Conservation (phyloP, 2,888 invertebrate species). For the Melikaiella ostensackeni region DNA sequence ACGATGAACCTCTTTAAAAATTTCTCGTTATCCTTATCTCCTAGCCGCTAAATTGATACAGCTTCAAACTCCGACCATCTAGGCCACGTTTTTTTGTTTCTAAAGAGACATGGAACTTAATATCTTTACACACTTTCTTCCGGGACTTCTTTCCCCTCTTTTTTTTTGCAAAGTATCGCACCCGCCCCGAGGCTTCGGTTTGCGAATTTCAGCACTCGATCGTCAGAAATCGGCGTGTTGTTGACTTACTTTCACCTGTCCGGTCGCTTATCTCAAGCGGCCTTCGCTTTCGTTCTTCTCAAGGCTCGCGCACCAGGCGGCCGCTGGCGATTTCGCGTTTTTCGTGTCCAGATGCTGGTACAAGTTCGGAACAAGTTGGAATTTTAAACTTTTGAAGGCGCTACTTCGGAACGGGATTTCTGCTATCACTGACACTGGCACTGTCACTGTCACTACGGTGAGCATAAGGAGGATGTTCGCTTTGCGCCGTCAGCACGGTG, state of each 20-base stretch:
- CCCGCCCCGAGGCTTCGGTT: too few relatives aligned
- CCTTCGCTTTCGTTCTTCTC: slow-evolving; percentile 2
- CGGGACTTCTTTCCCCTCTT: neutral
- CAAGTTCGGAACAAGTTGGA: neutral
- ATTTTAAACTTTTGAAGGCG: neutral
- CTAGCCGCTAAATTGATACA: neutral
- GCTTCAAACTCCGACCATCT: neutral
- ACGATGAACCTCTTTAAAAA: neutral
- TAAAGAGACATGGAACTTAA: neutral
- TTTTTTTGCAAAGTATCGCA: neutral
- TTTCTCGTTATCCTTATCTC: neutral
- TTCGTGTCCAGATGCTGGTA: slow-evolving; percentile 5
- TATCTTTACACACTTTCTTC: too few relatives aligned
- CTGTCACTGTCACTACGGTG: slow-evolving; percentile 39
- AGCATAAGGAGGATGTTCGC: slow-evolving; percentile 44
- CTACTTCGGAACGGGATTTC: neutral
- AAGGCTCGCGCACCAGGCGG: neutral
- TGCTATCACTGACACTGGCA: slow-evolving; percentile 44
- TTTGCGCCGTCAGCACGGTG: slow-evolving; percentile 53
- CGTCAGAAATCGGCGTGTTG: neutral
- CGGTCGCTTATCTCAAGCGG: neutral
- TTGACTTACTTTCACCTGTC: neutral
- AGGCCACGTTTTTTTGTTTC: neutral
- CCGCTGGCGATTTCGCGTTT: neutral
- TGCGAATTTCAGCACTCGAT: neutral